Conservation (phyloP, 2,888 invertebrate genomes). For the Pammene fasciana region DNA sequence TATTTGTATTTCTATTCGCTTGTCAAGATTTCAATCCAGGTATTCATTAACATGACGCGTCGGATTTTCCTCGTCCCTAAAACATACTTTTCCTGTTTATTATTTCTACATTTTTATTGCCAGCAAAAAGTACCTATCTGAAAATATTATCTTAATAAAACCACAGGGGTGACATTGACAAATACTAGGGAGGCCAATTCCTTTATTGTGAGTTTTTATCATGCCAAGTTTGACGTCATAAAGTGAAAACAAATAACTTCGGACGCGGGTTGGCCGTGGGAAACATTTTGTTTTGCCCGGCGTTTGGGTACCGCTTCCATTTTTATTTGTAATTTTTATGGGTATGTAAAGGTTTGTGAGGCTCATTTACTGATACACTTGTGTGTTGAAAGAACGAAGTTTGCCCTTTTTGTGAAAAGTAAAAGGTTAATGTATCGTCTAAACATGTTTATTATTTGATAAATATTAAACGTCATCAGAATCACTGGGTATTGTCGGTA, state of each 20-base stretch:
- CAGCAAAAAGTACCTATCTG: constrained; percentile 24
- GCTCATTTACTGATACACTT: neutral
- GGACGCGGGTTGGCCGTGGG: constrained; percentile 41
- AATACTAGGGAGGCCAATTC: constrained; percentile 44
- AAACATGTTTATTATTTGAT: no score
- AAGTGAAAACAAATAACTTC: constrained; percentile 45
- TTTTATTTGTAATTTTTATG: constrained; percentile 8
- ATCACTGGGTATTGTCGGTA: no score
- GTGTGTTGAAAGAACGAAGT: neutral
- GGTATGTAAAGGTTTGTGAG: neutral
- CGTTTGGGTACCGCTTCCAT: constrained; percentile 27
- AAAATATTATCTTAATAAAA: constrained; percentile 47
- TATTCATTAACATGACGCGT: neutral
- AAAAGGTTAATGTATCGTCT: neutral
- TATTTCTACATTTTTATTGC: constrained; percentile 23
- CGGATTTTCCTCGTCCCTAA: neutral
- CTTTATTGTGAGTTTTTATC: constrained; percentile 44
- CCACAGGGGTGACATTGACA: constrained; percentile 45
- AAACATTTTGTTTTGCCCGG: constrained; percentile 39
- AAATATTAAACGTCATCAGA: no score
- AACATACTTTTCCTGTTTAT: constrained; percentile 18
- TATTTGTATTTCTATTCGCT: neutral
- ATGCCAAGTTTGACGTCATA: constrained; percentile 44
- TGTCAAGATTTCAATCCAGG: constrained; percentile 1
- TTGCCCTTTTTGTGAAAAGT: neutral